phyloP scores from a whole-genome alignment of 2,113 vertebrate species.

The Neotoma lepida region DNA sequence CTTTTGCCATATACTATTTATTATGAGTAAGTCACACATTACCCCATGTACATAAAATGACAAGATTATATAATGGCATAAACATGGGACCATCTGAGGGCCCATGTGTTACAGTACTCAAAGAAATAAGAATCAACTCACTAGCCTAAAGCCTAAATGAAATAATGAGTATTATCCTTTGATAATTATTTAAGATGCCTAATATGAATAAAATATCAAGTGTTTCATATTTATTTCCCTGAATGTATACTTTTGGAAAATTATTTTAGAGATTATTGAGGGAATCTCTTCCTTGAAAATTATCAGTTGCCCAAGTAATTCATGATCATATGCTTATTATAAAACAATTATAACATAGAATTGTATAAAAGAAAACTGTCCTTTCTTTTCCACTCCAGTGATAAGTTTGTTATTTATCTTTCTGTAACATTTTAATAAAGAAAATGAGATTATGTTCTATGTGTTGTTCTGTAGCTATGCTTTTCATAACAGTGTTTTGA shows the following conservation, averaged over 20 bases:
- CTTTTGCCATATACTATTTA: background rate
- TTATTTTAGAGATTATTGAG: constrained; percentile 40
- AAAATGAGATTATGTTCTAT: background rate
- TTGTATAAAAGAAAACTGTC: background rate
- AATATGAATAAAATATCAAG: constrained; percentile 13
- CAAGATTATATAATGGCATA: background rate
- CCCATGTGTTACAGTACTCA: background rate
- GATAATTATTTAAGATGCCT: constrained; percentile 37
- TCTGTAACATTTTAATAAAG: constrained; percentile 21
- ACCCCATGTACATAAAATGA: background rate
- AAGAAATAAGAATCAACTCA: constrained; percentile 40
- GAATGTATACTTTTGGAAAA: constrained; percentile 15
- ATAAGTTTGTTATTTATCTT: background rate
- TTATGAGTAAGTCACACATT: constrained; percentile 20
- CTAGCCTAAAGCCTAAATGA: background rate
- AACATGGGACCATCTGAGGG: background rate
- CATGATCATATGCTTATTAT: constrained; percentile 2
- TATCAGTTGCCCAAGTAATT: background rate
- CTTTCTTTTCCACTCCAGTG: background rate
- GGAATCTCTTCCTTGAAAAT: background rate
- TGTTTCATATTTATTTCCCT: constrained; percentile 26
- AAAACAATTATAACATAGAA: constrained; percentile 18
- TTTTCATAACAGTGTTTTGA: background rate
- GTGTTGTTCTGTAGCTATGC: background rate
- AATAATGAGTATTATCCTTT: background rate